phyloP scores from a whole-genome alignment of 92 coral and sea anemone genomes.

The Desmophyllum pertusum region DNA sequence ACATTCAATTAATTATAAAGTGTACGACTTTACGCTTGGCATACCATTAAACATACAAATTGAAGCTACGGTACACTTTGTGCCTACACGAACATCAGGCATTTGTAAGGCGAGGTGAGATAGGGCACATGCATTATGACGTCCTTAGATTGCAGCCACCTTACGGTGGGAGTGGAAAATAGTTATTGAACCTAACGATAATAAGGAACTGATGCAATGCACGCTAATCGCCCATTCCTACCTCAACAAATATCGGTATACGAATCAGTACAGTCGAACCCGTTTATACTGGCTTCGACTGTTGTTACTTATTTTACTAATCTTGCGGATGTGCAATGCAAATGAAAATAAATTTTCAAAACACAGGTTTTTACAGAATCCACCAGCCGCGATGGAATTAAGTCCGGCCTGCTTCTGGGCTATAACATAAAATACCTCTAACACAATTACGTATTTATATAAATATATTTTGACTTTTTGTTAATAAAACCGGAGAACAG shows the following conservation, averaged over 20 bases:
- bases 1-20: not conserved
- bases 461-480: not conserved
- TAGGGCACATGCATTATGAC: not conserved
- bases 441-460: slow-evolving; percentile 1
- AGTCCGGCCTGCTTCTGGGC: not conserved
- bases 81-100: not conserved
- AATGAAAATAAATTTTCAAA: too few relatives aligned
- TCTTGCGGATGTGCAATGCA: too few relatives aligned
- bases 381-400: not conserved
- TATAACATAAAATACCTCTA: not conserved
- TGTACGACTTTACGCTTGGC: not conserved
- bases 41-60: not conserved
- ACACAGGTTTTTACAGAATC: too few relatives aligned
- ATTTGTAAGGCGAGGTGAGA: not conserved
- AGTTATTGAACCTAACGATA: too few relatives aligned
- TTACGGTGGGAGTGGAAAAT: not conserved
- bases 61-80: not conserved
- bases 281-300: too few relatives aligned
- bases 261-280: not conserved
- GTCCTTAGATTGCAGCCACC: not conserved
- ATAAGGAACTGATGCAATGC: too few relatives aligned
- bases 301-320: not conserved
- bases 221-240: too few relatives aligned
- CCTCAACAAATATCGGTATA: not conserved
- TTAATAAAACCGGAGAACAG: not conserved